These are phyloP conservation scores for Catharus fuscescens DNA, from an alignment of 2,113 vertebrate genomes.

Conservation along the genomic window DNA sequence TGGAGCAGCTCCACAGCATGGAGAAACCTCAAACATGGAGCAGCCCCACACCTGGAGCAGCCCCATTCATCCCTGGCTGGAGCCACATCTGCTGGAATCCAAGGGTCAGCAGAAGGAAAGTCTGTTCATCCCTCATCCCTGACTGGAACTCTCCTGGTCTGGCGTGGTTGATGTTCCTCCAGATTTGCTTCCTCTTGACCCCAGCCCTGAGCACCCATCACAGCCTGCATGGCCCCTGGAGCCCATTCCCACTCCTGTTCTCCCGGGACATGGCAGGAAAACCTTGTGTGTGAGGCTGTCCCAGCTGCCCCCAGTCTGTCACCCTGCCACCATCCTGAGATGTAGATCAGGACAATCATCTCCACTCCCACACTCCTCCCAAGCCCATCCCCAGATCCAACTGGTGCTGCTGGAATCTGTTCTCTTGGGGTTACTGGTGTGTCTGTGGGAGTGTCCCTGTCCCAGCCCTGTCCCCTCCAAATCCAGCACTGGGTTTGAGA, in stretches of 20 bases:
- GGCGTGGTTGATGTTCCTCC: accelerated
- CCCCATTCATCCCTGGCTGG: background rate
- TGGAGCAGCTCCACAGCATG: too few relatives aligned
- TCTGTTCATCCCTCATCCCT: background rate
- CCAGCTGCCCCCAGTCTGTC: background rate
- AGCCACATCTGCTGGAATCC: background rate
- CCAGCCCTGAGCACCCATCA: background rate
- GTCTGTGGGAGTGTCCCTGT: background rate
- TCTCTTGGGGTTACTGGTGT: background rate
- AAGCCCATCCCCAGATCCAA: background rate
- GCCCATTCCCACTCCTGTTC: background rate
- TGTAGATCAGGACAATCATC: background rate
- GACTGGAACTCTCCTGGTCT: background rate
- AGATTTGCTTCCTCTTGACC: background rate
- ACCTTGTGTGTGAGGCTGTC: accelerated
- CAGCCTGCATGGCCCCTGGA: background rate
- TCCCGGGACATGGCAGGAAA: accelerated
- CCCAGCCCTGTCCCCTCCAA: background rate
- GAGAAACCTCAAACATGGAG: too few relatives aligned
- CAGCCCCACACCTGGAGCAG: background rate
- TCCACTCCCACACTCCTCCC: background rate
- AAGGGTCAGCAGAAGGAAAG: background rate
- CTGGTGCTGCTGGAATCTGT: background rate
- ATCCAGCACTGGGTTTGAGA: background rate
- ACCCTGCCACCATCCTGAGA: background rate